These are phyloP conservation scores for Oppia nitens DNA, from an alignment of 1,140 invertebrate genomes.

Conservation along the genomic window DNA sequence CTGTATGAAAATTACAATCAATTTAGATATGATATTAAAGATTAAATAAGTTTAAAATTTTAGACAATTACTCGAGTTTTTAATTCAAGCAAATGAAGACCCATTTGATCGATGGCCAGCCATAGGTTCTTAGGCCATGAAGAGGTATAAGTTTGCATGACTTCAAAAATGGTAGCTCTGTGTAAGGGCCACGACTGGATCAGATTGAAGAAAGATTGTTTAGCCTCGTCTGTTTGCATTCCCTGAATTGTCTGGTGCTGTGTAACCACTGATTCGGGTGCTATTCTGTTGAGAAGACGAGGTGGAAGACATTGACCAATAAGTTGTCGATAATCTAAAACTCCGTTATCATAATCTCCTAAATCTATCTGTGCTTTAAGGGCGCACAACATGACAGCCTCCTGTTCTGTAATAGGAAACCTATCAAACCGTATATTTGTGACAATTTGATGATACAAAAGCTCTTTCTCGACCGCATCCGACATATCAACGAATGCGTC, in stretches of 20 bases:
- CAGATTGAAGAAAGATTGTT: slow-evolving; percentile 80
- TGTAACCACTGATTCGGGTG: slow-evolving; percentile 57
- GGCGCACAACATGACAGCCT: slow-evolving; percentile 85
- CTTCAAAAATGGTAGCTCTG: slow-evolving; percentile 81
- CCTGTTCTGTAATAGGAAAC: slow-evolving; percentile 74
- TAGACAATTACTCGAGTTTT: slow-evolving; percentile 43
- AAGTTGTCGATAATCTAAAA: slow-evolving; percentile 31
- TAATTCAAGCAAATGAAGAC: slow-evolving; percentile 76
- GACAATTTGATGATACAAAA: slow-evolving; percentile 86
- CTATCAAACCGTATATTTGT: slow-evolving; percentile 72
- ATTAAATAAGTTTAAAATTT: background rate
- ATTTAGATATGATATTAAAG: background rate
- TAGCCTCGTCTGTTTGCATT: slow-evolving; percentile 64
- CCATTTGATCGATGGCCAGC: slow-evolving; percentile 78
- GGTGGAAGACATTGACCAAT: slow-evolving; percentile 62
- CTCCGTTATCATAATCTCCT: slow-evolving; percentile 46
- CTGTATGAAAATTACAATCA: slow-evolving; percentile 15
- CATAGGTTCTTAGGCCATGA: slow-evolving; percentile 71
- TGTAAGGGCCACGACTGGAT: slow-evolving; percentile 84
- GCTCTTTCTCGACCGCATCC: slow-evolving; percentile 80
- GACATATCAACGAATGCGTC: slow-evolving; percentile 63
- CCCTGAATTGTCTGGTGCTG: slow-evolving; percentile 72
- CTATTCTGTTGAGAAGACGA: slow-evolving; percentile 51
- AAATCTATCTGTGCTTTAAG: slow-evolving; percentile 80
- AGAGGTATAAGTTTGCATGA: slow-evolving; percentile 90